Percentiles rank a stretch among this genome's conserved stretches.
These are phyloP conservation scores for Sussaba pulchella DNA, from an alignment of 2,888 invertebrate species.

Conservation along the genomic window DNA sequence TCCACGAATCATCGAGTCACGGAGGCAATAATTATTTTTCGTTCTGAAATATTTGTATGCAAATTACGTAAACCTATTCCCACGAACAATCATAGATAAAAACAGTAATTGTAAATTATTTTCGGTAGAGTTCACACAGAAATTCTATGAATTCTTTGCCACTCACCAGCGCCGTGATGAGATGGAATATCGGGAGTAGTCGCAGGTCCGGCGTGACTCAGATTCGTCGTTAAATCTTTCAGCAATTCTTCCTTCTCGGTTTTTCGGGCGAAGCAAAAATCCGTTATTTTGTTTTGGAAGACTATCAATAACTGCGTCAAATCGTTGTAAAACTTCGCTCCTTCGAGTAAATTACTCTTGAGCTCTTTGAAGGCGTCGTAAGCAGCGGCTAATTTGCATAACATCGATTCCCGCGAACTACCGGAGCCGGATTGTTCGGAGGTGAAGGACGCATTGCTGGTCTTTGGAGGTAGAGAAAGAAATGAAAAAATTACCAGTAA, in stretches of 20 bases:
- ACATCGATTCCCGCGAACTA: conserved; percentile 90
- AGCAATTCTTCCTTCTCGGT: conserved; percentile 99
- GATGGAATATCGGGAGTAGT: conserved; percentile 86
- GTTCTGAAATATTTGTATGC: too few relatives aligned
- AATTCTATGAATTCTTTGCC: not conserved
- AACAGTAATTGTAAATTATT: too few relatives aligned
- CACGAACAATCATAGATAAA: too few relatives aligned
- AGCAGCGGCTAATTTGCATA: conserved; percentile 94
- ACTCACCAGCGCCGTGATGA: conserved; percentile 84
- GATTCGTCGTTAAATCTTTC: conserved; percentile 95
- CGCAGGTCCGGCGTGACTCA: conserved; percentile 87
- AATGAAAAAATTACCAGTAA: not conserved
- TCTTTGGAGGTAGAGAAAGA: conserved; percentile 72
- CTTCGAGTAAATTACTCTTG: conserved; percentile 96
- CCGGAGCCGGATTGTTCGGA: conserved; percentile 84
- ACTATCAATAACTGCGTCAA: conserved; percentile 95
- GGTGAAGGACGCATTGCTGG: conserved; percentile 85
- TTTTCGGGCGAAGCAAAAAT: conserved; percentile 99
- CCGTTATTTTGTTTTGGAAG: conserved; percentile 98
- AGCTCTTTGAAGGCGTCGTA: conserved; percentile 97
- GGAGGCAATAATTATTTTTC: too few relatives aligned
- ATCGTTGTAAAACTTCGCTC: conserved; percentile 98
- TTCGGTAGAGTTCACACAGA: not conserved
- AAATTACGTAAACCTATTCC: too few relatives aligned
- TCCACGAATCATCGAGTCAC: too few relatives aligned